phyloP scores from a whole-genome alignment of 2,888 invertebrate species.

The Parascotia fuliginaria region DNA sequence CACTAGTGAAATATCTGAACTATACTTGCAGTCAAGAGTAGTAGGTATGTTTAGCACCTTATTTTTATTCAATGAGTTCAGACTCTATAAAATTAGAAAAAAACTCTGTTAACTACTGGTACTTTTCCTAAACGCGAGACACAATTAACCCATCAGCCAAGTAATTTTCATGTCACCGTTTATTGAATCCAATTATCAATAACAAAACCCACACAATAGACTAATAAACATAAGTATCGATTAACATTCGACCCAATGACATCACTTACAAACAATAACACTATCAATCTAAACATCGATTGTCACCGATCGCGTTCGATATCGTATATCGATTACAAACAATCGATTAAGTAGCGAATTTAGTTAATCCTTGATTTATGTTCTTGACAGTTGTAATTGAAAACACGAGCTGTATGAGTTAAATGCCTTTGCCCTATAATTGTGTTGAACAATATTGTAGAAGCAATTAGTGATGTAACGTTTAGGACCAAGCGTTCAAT shows the following conservation, averaged over 20 bases:
- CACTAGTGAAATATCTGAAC: too few species aligned
- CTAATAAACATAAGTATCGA: conserved; percentile 27
- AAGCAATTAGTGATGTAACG: not conserved
- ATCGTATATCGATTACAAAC: conserved; percentile 38
- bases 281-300: conserved; percentile 41
- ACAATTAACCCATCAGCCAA: too few species aligned
- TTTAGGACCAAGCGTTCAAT: too few species aligned
- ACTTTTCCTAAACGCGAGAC: too few species aligned
- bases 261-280: conserved; percentile 36
- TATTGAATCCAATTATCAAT: conserved; percentile 4
- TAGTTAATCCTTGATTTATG: conserved; percentile 38
- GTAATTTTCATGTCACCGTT: not conserved
- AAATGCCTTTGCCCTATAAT: conserved; percentile 20
- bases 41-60: too few species aligned
- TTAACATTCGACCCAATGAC: conserved; percentile 27
- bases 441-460: not conserved
- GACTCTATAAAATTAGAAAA: too few species aligned
- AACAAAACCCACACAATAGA: conserved; percentile 22
- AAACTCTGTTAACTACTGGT: too few species aligned
- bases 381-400: conserved; percentile 38
- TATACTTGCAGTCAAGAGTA: too few species aligned
- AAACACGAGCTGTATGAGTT: conserved; percentile 22
- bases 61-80: too few species aligned
- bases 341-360: conserved; percentile 39
- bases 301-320: conserved; percentile 42